Evolutionary conservation across 2,888 invertebrate species (phyloP).

Genomic region (Nymphalis c-album): DNA sequence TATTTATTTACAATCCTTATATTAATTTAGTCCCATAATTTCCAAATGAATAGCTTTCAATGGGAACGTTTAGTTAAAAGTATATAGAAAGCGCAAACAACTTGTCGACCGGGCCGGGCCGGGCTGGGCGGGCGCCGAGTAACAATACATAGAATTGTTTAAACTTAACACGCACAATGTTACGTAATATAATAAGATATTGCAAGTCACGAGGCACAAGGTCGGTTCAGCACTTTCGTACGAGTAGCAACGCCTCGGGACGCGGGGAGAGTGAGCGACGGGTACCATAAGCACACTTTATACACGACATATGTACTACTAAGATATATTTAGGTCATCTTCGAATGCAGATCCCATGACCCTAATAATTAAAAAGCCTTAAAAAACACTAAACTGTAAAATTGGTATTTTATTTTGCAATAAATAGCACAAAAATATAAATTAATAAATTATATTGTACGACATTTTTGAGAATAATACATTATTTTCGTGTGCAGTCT

Average conservation of each 20-base stretch:
- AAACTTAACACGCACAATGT: slow-evolving; percentile 59
- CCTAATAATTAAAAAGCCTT: too few relatives aligned
- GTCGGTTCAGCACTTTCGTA: background rate
- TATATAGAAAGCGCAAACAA: slow-evolving; percentile 18
- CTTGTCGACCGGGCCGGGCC: background rate
- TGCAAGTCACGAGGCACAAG: slow-evolving; percentile 9
- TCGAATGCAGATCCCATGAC: too few relatives aligned
- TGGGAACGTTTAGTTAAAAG: slow-evolving; percentile 27
- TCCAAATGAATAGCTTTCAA: slow-evolving; percentile 58
- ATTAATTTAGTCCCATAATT: slow-evolving; percentile 80
- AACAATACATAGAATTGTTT: slow-evolving; percentile 66
- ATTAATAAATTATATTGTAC: too few relatives aligned
- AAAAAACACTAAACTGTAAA: too few relatives aligned
- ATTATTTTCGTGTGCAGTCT: too few relatives aligned
- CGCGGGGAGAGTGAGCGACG: too few relatives aligned
- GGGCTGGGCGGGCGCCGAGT: slow-evolving; percentile 17
- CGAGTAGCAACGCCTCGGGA: background rate
- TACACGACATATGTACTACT: too few relatives aligned
- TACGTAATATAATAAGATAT: slow-evolving; percentile 2
- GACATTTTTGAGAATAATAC: too few relatives aligned
- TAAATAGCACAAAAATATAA: too few relatives aligned
- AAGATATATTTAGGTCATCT: too few relatives aligned
- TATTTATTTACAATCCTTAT: slow-evolving; percentile 79
- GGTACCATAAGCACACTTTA: too few relatives aligned
- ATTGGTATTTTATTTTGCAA: too few relatives aligned